Conservation (phyloP, 2,113 vertebrate genomes). For the Benthochromis sp. region DNA sequence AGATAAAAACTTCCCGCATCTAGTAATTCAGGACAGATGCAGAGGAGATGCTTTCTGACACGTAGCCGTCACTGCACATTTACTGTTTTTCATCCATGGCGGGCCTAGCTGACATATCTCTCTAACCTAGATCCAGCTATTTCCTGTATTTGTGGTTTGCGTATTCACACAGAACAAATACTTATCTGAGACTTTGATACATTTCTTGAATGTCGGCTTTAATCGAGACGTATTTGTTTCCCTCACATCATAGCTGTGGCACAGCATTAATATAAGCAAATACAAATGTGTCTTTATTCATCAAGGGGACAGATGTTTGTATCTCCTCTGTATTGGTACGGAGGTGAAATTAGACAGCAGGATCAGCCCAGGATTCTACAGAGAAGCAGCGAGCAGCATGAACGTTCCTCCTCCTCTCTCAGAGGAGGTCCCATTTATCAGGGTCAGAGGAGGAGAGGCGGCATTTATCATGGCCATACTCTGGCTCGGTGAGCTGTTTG, state of each 20-base stretch:
- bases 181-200: background rate
- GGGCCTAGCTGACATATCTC: background rate
- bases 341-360: background rate
- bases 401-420: background rate
- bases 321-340: background rate
- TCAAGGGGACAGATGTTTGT: background rate
- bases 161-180: background rate
- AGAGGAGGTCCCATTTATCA: conserved; percentile 32
- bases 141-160: background rate
- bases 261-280: background rate
- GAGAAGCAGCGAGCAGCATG: background rate
- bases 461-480: conserved; percentile 14
- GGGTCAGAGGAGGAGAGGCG: background rate
- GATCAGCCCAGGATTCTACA: background rate
- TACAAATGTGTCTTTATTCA: background rate
- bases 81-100: background rate
- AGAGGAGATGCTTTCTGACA: background rate
- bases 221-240: background rate
- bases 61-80: background rate
- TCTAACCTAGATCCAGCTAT: background rate
- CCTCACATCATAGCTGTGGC: background rate
- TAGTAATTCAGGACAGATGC: background rate
- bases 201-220: background rate
- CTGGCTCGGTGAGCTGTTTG: background rate
- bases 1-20: background rate